phyloP scores from a whole-genome alignment of 2,797 vertebrate genomes.

The Acomys russatus region DNA sequence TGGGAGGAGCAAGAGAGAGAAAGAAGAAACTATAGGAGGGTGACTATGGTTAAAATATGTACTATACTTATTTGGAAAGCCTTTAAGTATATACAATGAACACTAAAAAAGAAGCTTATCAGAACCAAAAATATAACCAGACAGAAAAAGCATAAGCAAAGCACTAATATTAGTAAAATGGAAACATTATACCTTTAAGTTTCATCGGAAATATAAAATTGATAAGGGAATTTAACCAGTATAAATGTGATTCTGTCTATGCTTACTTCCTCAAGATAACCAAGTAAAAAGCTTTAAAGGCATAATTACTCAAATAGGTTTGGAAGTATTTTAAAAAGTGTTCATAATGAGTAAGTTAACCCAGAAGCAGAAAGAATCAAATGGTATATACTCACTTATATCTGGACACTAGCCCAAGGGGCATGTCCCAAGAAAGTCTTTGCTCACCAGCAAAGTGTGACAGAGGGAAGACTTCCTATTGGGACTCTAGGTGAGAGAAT shows the following conservation, averaged over 20 bases:
- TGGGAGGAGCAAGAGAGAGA: not conserved
- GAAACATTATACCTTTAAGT: not conserved
- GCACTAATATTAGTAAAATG: constrained; percentile 39
- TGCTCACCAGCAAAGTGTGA: too few relatives aligned
- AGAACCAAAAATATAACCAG: constrained; percentile 48
- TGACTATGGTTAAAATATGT: not conserved
- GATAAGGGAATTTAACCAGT: constrained; percentile 43
- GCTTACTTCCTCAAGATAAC: constrained; percentile 25
- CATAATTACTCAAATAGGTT: not conserved
- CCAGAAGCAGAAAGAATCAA: too few relatives aligned
- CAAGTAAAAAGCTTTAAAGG: constrained; percentile 43
- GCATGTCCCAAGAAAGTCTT: too few relatives aligned
- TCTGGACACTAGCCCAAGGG: too few relatives aligned
- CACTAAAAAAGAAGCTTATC: not conserved
- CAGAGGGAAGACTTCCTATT: too few relatives aligned
- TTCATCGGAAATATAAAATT: constrained; percentile 51
- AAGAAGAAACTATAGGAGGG: not conserved
- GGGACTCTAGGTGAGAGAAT: too few relatives aligned
- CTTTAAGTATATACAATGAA: too few relatives aligned
- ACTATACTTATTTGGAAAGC: not conserved
- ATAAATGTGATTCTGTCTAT: not conserved
- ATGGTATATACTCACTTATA: too few relatives aligned
- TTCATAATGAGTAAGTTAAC: too few relatives aligned
- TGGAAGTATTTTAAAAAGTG: not conserved
- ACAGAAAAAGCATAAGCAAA: not conserved